Conservation (phyloP, 2,113 vertebrate genomes). For the Crotalus helleri region DNA sequence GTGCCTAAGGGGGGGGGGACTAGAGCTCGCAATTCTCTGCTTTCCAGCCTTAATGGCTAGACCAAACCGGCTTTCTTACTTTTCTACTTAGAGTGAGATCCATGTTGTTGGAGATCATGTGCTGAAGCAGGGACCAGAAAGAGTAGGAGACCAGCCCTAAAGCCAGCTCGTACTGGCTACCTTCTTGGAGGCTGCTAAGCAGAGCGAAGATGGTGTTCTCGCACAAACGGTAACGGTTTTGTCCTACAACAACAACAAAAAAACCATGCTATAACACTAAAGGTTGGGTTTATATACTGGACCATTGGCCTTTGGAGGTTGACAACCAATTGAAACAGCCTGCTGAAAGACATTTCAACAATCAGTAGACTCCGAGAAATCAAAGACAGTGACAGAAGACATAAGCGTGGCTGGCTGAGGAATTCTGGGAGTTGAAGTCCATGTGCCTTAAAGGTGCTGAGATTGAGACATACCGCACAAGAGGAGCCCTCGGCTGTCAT, state of each 20-base stretch:
- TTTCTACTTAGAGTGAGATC: constrained; percentile 68
- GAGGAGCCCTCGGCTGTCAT: neutral
- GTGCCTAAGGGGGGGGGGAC: neutral
- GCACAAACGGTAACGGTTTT: constrained; percentile 70
- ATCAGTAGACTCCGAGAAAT: neutral
- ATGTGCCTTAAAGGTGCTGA: neutral
- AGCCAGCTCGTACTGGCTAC: constrained; percentile 86
- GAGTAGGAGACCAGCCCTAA: constrained; percentile 75
- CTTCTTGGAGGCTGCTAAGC: constrained; percentile 87
- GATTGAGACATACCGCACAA: neutral
- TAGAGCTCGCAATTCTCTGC: neutral
- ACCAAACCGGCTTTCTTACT: constrained; percentile 56
- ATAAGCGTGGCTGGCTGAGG: neutral
- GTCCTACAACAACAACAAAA: constrained; percentile 56
- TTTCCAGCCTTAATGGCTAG: neutral
- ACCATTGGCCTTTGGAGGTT: too few species aligned
- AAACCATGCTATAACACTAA: neutral
- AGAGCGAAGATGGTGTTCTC: constrained; percentile 71
- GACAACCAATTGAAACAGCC: too few species aligned
- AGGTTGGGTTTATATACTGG: too few species aligned
- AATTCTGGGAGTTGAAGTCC: neutral
- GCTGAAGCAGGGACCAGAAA: constrained; percentile 82
- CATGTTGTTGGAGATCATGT: constrained; percentile 79
- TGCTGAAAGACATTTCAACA: neutral
- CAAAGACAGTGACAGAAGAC: neutral